phyloP scores from a whole-genome alignment of 2,113 vertebrate species.

The Ovis canadensis region DNA sequence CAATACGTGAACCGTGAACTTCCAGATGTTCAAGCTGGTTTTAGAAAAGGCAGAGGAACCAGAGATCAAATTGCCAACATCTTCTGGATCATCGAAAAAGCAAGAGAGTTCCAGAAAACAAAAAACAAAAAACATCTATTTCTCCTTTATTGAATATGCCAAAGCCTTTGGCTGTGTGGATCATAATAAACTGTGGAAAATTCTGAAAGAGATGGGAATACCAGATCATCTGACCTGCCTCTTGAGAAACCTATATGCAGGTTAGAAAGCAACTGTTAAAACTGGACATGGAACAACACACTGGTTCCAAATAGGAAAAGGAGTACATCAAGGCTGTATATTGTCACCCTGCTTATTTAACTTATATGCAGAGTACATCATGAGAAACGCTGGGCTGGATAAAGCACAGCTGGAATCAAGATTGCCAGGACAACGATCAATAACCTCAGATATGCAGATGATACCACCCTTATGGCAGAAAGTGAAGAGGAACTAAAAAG shows the following conservation, averaged over 20 bases:
- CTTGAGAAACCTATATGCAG: not conserved
- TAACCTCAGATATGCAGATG: not conserved
- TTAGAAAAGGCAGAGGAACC: not conserved
- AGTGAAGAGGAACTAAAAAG: not conserved
- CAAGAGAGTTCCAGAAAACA: not conserved
- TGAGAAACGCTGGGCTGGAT: not conserved
- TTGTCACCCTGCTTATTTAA: not conserved
- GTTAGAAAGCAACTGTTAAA: not conserved
- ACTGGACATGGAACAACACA: not conserved
- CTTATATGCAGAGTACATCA: not conserved
- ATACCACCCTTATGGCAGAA: not conserved
- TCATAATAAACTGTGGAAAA: not conserved
- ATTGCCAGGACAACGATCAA: fast-evolving
- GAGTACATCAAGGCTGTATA: not conserved
- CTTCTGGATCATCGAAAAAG: not conserved
- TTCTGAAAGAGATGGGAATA: not conserved
- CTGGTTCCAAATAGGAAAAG: not conserved
- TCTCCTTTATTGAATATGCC: not conserved
- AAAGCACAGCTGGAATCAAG: not conserved
- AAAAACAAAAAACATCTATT: not conserved
- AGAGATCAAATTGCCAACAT: not conserved
- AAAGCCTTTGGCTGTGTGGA: not conserved
- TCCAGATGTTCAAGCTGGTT: not conserved
- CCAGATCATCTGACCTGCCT: not conserved
- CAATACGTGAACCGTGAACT: not conserved